A percentile compares a stretch with the other conserved stretches of the same genome.
Conservation (phyloP, 1,140 invertebrate genomes). For the Tetraneura akinire region DNA sequence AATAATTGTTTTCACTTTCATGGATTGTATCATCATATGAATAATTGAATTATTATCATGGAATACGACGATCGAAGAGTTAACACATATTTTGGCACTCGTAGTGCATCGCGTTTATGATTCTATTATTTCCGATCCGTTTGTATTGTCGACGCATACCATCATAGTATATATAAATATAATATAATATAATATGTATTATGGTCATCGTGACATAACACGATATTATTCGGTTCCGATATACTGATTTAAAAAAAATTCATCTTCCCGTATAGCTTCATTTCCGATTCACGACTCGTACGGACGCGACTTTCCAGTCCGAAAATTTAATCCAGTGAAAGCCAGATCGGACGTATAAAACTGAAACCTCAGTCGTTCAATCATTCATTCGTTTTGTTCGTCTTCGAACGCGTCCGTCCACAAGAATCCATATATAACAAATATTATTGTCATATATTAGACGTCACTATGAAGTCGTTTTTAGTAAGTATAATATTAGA, state of each 20-base stretch:
- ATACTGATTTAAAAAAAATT: constrained; percentile 6
- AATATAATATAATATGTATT: neutral
- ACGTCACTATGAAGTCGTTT: constrained; percentile 29
- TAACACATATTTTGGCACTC: constrained; percentile 31
- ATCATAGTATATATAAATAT: no score
- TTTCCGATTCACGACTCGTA: constrained; percentile 32
- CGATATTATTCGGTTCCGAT: neutral
- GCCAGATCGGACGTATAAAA: constrained; percentile 44
- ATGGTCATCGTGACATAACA: constrained; percentile 27
- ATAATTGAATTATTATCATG: neutral
- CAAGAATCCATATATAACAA: neutral
- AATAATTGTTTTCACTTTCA: constrained; percentile 34
- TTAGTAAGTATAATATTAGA: constrained; percentile 10
- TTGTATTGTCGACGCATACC: neutral
- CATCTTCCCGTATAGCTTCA: constrained; percentile 25
- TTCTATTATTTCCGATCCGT: neutral
- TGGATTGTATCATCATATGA: neutral
- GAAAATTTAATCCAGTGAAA: constrained; percentile 42
- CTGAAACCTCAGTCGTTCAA: neutral
- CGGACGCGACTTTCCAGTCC: constrained; percentile 28
- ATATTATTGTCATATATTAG: neutral
- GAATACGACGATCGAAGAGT: neutral
- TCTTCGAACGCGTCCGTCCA: neutral
- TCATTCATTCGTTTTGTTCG: constrained; percentile 1
- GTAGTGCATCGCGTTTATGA: neutral